Percentiles rank a stretch among this genome's conserved stretches.
Evolutionary conservation across 2,113 vertebrate genomes (phyloP).

Genomic region (Gila orcuttii): DNA sequence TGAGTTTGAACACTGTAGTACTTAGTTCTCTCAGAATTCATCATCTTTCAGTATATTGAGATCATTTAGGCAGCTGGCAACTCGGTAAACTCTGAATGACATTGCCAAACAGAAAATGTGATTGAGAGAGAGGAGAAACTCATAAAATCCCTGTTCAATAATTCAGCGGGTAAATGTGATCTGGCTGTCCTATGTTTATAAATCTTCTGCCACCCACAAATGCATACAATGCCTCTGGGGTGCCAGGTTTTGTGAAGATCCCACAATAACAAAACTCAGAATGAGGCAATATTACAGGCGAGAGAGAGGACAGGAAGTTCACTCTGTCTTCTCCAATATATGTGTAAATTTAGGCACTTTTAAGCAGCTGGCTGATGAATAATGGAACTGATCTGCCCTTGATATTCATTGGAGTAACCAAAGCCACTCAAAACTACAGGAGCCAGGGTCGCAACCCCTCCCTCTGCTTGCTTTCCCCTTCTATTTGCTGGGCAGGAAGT

Average conservation of each 20-base stretch:
- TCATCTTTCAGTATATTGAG: slow-evolving; percentile 34
- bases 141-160: slow-evolving; percentile 78
- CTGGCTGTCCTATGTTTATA: slow-evolving; percentile 74
- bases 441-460: slow-evolving; percentile 65
- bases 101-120: slow-evolving; percentile 47
- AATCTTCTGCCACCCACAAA: slow-evolving; percentile 67
- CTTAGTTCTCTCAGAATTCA: slow-evolving; percentile 37
- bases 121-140: slow-evolving; percentile 63
- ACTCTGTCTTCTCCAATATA: slow-evolving; percentile 73
- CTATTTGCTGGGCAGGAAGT: slow-evolving; percentile 59
- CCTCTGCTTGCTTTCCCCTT: slow-evolving; percentile 57
- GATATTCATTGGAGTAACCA: slow-evolving; percentile 72
- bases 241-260: slow-evolving; percentile 5
- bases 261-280: slow-evolving; percentile 45
- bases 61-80: slow-evolving; percentile 48
- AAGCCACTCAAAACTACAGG: slow-evolving; percentile 70
- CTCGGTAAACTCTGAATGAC: slow-evolving; percentile 51
- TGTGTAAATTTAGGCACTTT: slow-evolving; percentile 76
- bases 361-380: slow-evolving; percentile 77
- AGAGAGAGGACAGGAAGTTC: slow-evolving; percentile 64
- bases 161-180: slow-evolving; percentile 78
- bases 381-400: slow-evolving; percentile 72
- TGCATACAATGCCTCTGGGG: slow-evolving; percentile 48
- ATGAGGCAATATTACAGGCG: slow-evolving; percentile 66
- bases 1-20: slow-evolving; percentile 16